Evolutionary conservation across 2,113 vertebrate genomes (phyloP), one percentile per base, ranked within the genome.

Genomic region (Falco punctatus): DNA sequence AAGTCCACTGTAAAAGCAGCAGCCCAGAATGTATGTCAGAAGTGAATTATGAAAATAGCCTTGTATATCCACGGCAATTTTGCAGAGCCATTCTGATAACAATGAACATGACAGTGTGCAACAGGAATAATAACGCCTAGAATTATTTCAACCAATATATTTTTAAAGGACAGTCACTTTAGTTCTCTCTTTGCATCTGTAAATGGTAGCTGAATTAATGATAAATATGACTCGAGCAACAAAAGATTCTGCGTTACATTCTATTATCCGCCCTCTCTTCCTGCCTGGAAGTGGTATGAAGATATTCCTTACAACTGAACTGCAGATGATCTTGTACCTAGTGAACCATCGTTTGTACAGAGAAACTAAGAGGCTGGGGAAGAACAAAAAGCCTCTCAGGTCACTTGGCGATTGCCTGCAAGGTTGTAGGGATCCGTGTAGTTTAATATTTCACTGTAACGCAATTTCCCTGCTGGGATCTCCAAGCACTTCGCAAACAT

Each of bases 11-110:
- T 71, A 72, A 94, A 88, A 78, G 74, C 81, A 88, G 72, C 82
- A 79, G 80, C 78, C 27, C 74, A 86, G 90, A 75, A 62, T 9
- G 26, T 24, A 61, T 79, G 84, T 65, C 91, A 93, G 14, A 83
- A 96, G 57, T 66, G 95, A 97, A 86, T 93, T 42, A 95, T 92
- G 83, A 86, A 94, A 97, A 94, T 22, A 33, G 78, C 81, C 79
- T 83, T 10, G 8, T 86, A 72, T 49, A 88, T 90, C 61, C 93
- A 67, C 1, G 10, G 93, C 84, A 82, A 80, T 44, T 81, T 84
- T 86, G 85, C 81, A 65, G 70, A 80, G 83, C 79, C 52, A 26
- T 91, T 87, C 58, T 66, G 77, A 48, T 75, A 74, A 89, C 90
- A 86, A 81, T 10, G 20, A 95, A 74, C 59, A 54, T 6, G 2